Percentiles rank a stretch among this genome's conserved stretches.
Conservation (phyloP, 2,113 vertebrate genomes). For the Lipophrys pholis region DNA sequence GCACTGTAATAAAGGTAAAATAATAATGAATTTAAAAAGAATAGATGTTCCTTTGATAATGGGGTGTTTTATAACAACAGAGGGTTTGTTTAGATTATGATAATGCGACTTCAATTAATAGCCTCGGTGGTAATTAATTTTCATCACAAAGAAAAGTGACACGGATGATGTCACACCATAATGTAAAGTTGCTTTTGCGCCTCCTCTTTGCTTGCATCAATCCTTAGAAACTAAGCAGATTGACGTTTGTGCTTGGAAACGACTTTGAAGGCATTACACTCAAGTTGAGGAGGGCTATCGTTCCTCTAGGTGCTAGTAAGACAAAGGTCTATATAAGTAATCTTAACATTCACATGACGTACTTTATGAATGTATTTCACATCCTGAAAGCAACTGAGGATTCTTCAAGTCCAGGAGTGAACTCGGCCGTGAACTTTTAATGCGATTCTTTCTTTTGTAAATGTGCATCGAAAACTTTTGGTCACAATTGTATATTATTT, state of each 20-base stretch:
- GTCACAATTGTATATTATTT: slow-evolving; percentile 50
- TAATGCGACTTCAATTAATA: slow-evolving; percentile 8
- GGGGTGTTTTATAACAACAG: slow-evolving; percentile 2
- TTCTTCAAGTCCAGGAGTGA: slow-evolving; percentile 9
- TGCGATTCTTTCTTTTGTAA: slow-evolving; percentile 60
- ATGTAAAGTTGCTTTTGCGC: slow-evolving; percentile 2
- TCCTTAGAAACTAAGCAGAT: not conserved
- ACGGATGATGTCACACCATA: slow-evolving; percentile 4
- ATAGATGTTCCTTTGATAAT: slow-evolving; percentile 15
- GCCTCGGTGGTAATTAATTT: slow-evolving; percentile 35
- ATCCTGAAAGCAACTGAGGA: slow-evolving; percentile 5
- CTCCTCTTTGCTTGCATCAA: slow-evolving; percentile 8
- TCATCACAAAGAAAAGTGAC: slow-evolving; percentile 1
- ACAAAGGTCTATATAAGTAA: not conserved
- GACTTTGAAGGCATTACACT: not conserved
- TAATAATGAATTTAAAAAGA: slow-evolving; percentile 27
- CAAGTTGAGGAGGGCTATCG: not conserved
- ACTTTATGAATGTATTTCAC: not conserved
- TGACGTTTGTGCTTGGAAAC: not conserved
- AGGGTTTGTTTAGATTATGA: slow-evolving; percentile 12
- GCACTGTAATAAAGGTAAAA: slow-evolving; percentile 5
- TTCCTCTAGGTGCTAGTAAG: not conserved
- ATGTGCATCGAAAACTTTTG: slow-evolving; percentile 56
- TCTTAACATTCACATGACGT: not conserved
- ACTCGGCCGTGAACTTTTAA: slow-evolving; percentile 58